A percentile compares a stretch with the other conserved stretches of the same genome.
Evolutionary conservation across 2,797 vertebrate species (phyloP).

Genomic region (Pampus argenteus): DNA sequence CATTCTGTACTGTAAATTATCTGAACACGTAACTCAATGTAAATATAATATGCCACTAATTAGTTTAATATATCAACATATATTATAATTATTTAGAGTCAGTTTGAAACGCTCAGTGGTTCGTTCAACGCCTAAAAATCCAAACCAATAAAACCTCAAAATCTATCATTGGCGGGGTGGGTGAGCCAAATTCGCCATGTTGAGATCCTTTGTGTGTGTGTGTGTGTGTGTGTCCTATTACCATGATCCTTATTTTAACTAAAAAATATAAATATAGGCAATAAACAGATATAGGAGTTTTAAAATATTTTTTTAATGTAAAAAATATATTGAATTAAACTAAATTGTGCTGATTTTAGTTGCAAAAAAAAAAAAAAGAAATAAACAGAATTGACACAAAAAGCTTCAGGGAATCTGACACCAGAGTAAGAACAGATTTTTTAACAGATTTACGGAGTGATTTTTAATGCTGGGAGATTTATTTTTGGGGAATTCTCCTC

Average conservation of each 20-base stretch:
- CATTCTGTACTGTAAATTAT: not conserved
- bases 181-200: slow-evolving; percentile 60
- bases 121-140: slow-evolving; percentile 30
- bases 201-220: slow-evolving; percentile 59
- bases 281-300: not conserved
- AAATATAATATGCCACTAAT: not conserved
- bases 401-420: slow-evolving; percentile 7
- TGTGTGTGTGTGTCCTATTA: slow-evolving; percentile 34
- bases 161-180: slow-evolving; percentile 42
- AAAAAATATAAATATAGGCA: not conserved
- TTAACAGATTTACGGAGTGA: not conserved
- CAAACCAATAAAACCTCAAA: slow-evolving; percentile 39
- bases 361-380: not conserved
- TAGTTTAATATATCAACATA: not conserved
- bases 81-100: not conserved
- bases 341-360: not conserved
- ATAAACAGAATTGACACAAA: not conserved
- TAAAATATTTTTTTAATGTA: not conserved
- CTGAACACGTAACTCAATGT: not conserved
- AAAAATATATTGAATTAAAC: not conserved
- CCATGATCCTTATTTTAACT: slow-evolving; percentile 5
- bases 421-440: slow-evolving; percentile 6
- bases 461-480: slow-evolving; percentile 10
- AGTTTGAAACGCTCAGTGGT: not conserved
- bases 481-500: not conserved